Evolutionary conservation across 2,888 invertebrate genomes (phyloP).

Genomic region (Dexiosoma caninum): DNA sequence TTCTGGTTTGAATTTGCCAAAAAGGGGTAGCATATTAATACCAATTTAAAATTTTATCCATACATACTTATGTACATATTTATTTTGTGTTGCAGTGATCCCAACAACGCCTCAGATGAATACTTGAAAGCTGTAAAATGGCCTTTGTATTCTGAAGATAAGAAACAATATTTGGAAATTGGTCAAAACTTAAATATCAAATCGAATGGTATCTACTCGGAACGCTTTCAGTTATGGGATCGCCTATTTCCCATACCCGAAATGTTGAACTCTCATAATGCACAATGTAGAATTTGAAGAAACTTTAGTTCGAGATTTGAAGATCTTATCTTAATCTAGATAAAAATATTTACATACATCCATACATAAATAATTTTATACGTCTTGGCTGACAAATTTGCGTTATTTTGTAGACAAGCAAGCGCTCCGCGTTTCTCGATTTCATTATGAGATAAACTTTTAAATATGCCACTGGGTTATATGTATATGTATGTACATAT

Average conservation of each 20-base stretch:
- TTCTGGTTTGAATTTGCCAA: conserved; percentile 78
- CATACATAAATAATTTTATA: no score
- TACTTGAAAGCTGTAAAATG: conserved; percentile 69
- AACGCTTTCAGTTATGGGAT: conserved; percentile 70
- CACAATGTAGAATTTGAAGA: conserved; percentile 25
- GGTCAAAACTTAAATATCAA: conserved; percentile 68
- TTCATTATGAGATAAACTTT: no score
- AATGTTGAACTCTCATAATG: conserved; percentile 31
- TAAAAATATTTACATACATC: no score
- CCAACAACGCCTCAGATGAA: conserved; percentile 71
- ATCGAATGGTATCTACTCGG: conserved; percentile 66
- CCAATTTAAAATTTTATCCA: background rate
- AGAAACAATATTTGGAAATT: conserved; percentile 72
- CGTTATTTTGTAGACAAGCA: no score
- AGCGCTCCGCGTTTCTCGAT: no score
- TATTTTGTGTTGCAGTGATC: conserved; percentile 68
- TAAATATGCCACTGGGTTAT: no score
- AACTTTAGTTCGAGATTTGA: no score
- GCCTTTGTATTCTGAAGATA: conserved; percentile 67
- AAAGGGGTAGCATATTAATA: conserved; percentile 4
- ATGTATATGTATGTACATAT: background rate
- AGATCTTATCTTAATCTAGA: no score
- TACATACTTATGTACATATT: no score
- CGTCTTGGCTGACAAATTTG: no score
- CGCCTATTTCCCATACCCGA: conserved; percentile 65